Conservation (phyloP, 2,797 vertebrate species). For the Sus cebifrons region DNA sequence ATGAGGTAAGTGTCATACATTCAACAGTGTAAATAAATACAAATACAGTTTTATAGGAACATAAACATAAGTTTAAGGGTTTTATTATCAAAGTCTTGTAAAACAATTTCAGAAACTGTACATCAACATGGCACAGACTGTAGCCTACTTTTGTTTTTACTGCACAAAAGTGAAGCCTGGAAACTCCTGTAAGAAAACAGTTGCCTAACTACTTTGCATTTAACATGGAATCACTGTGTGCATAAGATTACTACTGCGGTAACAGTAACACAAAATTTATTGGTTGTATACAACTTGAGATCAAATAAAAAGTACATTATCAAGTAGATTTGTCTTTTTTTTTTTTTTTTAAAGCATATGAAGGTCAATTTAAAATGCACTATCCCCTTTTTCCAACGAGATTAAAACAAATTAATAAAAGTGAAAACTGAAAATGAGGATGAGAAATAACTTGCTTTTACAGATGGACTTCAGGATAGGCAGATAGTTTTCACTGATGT, state of each 20-base stretch:
- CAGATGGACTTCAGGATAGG: slow-evolving; percentile 67
- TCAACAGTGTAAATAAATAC: slow-evolving; percentile 84
- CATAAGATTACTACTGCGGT: slow-evolving; percentile 88
- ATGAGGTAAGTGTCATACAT: slow-evolving; percentile 76
- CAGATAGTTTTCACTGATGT: slow-evolving; percentile 73
- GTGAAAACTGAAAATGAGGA: slow-evolving; percentile 78
- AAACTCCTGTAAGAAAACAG: slow-evolving; percentile 88
- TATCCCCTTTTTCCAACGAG: slow-evolving; percentile 79
- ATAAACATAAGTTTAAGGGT: slow-evolving; percentile 90
- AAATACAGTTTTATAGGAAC: slow-evolving; percentile 85
- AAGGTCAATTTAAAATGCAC: slow-evolving; percentile 91
- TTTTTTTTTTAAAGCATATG: slow-evolving; percentile 88
- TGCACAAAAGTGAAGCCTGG: slow-evolving; percentile 91
- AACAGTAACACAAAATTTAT: slow-evolving; percentile 90
- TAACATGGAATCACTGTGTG: slow-evolving; percentile 90
- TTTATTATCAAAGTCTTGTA: slow-evolving; percentile 98
- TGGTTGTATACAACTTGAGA: slow-evolving; percentile 90
- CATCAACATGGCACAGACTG: slow-evolving; percentile 93
- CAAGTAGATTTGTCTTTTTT: slow-evolving; percentile 87
- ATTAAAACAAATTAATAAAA: slow-evolving; percentile 80
- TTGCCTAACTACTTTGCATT: slow-evolving; percentile 89
- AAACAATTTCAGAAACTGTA: slow-evolving; percentile 96
- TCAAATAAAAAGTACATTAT: slow-evolving; percentile 91
- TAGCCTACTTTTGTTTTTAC: slow-evolving; percentile 91
- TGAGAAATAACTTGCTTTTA: slow-evolving; percentile 50